phyloP scores from a whole-genome alignment of 35 echinoderm and acorn worm species.

The Lytechinus variegatus region DNA sequence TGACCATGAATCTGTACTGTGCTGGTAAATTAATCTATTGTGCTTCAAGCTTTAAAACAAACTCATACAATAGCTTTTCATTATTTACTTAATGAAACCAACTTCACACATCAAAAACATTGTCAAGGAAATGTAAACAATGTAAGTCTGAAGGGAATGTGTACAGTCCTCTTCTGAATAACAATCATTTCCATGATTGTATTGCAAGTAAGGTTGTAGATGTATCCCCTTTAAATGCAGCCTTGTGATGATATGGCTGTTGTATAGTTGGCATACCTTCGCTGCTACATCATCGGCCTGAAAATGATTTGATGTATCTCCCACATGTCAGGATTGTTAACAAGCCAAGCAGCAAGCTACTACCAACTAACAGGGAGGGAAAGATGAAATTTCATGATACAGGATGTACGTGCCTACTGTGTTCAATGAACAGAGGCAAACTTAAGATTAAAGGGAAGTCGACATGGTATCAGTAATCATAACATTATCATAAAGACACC shows the following conservation, averaged over 20 bases:
- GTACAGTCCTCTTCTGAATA: too few species aligned
- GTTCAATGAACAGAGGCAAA: background rate
- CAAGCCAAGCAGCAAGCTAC: background rate
- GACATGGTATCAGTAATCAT: background rate
- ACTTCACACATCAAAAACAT: too few species aligned
- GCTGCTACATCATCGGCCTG: background rate
- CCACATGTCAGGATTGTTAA: slow-evolving; percentile 6
- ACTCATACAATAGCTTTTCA: too few species aligned
- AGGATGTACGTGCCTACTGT: background rate
- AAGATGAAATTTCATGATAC: background rate
- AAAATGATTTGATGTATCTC: slow-evolving; percentile 13
- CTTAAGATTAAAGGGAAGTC: background rate
- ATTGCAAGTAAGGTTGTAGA: too few species aligned
- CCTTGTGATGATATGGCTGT: background rate
- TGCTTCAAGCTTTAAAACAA: too few species aligned
- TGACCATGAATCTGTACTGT: too few species aligned
- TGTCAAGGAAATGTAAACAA: too few species aligned
- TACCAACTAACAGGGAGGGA: background rate
- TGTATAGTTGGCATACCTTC: slow-evolving; percentile 6
- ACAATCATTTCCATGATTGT: too few species aligned
- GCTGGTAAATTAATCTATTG: too few species aligned
- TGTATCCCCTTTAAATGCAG: background rate
- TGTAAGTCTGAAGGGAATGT: too few species aligned
- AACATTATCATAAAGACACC: too few species aligned
- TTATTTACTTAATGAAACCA: too few species aligned